Conservation (phyloP, 2,888 invertebrate species). For the Stegana nigrithorax region DNA sequence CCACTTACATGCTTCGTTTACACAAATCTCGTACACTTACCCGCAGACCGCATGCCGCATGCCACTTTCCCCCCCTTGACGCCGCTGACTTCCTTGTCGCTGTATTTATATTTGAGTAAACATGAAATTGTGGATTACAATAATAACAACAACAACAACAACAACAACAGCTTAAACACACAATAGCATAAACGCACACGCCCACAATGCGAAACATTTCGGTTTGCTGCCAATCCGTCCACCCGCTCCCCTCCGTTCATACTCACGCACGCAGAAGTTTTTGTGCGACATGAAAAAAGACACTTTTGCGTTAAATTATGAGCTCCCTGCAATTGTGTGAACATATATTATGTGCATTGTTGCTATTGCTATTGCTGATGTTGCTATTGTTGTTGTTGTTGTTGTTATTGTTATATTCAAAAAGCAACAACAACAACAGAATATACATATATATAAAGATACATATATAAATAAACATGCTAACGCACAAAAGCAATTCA, state of each 20-base stretch:
- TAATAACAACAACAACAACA: conserved; percentile 23
- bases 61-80: too few relatives aligned
- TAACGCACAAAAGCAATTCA: background rate
- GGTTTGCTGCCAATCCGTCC: too few relatives aligned
- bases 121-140: conserved; percentile 33
- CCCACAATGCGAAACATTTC: background rate
- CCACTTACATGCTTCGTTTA: conserved; percentile 1
- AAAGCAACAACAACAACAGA: background rate
- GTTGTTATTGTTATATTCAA: conserved; percentile 9
- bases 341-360: background rate
- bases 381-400: conserved; percentile 1
- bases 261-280: too few relatives aligned
- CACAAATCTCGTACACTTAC: too few relatives aligned
- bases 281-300: too few relatives aligned
- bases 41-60: too few relatives aligned
- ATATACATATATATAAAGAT: background rate
- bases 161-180: conserved; percentile 24
- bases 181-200: background rate
- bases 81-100: too few relatives aligned
- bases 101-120: conserved; percentile 13
- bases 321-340: conserved; percentile 38
- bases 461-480: background rate
- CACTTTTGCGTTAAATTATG: conserved; percentile 41
- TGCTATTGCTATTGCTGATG: conserved; percentile 23
- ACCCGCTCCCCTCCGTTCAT: too few relatives aligned